Evolutionary conservation across 1,140 invertebrate species (phyloP), one percentile per base, ranked within the genome.

Genomic region (Lethocerus indicus): DNA sequence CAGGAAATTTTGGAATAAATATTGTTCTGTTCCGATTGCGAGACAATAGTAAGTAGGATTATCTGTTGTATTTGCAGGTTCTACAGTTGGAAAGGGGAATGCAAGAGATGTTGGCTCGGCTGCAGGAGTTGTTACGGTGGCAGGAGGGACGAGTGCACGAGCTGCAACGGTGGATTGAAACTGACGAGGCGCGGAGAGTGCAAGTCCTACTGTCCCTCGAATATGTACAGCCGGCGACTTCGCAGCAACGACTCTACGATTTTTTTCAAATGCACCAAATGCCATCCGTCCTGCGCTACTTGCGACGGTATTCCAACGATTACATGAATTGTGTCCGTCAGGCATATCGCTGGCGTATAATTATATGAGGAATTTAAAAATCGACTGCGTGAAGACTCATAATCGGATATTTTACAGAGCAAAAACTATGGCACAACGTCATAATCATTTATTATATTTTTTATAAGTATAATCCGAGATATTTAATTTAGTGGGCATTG

Each of bases 71-170:
- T 24, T 58, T 58, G 57, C 46, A 85, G 85, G 23, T 87, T 83
- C 63, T 88, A 86, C 64, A 84, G 82, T 54, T 83, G 87, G 60
- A 73, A 81, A 16, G 81, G 83, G 20, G 72, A 76, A 13, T 90
- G 86, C 60, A 69, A 76, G 41, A 79, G 83, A 56, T 91, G 87
- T 63, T 84, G 88, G 61, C 65, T 83, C n/a, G 82, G 81, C 20
- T 92, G 88, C 61, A 75, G 77, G 56, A 84, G 83, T 1, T 93
- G 89, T 63, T 78, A 66, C 59, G 87, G 75, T 0, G 83, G 85
- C 1, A 67, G 81, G 18, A 71, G 81, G 25, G 79, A 85, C 61
- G 82, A 90, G 60, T 91, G 87, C 64, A 81, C 88, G 0, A 76
- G 74, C 12, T 92, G 87, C 66, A 79, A 79, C 0, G 61, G 65